Conservation (phyloP, 53 echinoderm and acorn worm genomes). For the Holothuria leucospilota region DNA sequence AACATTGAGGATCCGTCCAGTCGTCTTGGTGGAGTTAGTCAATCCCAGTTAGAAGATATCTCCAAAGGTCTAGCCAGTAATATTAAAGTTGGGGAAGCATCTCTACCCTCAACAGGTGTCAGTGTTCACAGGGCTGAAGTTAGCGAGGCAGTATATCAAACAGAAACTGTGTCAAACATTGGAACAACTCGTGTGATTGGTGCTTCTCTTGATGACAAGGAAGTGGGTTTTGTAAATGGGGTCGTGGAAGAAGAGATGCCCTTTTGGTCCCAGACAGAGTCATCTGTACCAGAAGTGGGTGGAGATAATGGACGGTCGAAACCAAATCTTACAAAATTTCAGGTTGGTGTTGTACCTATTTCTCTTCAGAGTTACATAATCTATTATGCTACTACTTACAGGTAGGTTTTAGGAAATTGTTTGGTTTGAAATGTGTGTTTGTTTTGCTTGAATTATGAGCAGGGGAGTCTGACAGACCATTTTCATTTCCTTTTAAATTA, state of each 20-base stretch:
- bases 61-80: neutral
- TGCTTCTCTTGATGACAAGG: conserved; percentile 85
- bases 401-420: no score
- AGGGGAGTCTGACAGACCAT: no score
- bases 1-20: conserved; percentile 39
- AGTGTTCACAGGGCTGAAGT: conserved; percentile 76
- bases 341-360: neutral
- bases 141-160: conserved; percentile 77
- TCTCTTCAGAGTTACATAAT: no score
- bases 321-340: conserved; percentile 20
- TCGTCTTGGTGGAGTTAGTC: neutral
- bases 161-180: conserved; percentile 90
- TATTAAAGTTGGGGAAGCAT: neutral
- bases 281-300: conserved; percentile 45
- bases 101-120: conserved; percentile 13
- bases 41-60: neutral
- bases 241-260: conserved; percentile 79
- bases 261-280: conserved; percentile 66
- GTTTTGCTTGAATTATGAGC: no score
- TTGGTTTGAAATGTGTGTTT: no score
- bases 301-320: neutral
- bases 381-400: no score
- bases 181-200: conserved; percentile 85
- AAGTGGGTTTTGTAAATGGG: conserved; percentile 87
- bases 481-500: no score